These are phyloP conservation scores for Dendrolimus kikuchii DNA, from an alignment of 1,140 invertebrate species.

Conservation along the genomic window DNA sequence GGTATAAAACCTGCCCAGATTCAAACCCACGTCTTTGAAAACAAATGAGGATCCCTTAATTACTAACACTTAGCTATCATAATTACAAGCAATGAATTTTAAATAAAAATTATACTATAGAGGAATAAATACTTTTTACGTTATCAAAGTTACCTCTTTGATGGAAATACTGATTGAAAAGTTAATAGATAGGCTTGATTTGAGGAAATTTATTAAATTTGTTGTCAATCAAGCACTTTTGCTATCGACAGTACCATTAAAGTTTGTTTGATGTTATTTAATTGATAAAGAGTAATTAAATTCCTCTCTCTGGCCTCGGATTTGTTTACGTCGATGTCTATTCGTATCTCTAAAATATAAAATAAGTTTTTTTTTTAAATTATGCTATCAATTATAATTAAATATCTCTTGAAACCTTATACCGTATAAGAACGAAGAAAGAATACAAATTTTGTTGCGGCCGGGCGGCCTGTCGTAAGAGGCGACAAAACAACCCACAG, in stretches of 20 bases:
- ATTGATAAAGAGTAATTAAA: constrained; percentile 9
- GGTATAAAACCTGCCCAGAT: too few species aligned
- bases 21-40: too few species aligned
- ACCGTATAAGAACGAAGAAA: too few species aligned
- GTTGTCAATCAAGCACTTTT: neutral
- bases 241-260: constrained; percentile 4
- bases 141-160: neutral
- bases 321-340: constrained; percentile 1
- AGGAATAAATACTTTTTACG: neutral
- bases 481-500: too few species aligned
- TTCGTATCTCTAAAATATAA: constrained; percentile 1
- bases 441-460: too few species aligned
- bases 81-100: too few species aligned
- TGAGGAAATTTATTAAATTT: neutral
- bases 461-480: too few species aligned
- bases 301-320: constrained; percentile 3
- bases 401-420: too few species aligned
- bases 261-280: constrained; percentile 7
- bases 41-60: too few species aligned
- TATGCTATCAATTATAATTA: too few species aligned
- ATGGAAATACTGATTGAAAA: neutral
- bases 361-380: neutral
- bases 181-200: too few species aligned
- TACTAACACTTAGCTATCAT: too few species aligned
- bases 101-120: neutral